Conservation (phyloP, 2,113 vertebrate genomes). For the Lichenostomus cassidix region DNA sequence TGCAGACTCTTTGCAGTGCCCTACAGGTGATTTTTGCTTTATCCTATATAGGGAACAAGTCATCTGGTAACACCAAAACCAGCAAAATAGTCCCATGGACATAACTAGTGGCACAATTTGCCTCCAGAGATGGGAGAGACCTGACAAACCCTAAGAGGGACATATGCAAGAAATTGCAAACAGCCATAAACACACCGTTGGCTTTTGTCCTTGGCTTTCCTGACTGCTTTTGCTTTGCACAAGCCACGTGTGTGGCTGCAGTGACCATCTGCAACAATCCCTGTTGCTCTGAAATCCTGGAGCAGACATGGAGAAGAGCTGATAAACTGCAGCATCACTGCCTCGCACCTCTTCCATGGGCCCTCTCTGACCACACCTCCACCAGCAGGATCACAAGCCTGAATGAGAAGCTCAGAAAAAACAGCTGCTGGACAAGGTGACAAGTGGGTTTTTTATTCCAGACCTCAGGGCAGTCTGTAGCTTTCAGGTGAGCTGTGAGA, state of each 20-base stretch:
- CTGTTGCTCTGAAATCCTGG: neutral
- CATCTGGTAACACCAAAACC: neutral
- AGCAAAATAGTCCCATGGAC: neutral
- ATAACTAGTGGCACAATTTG: neutral
- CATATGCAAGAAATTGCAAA: neutral
- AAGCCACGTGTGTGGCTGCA: neutral
- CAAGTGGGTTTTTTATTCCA: neutral
- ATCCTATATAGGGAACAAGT: neutral
- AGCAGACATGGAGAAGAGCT: neutral
- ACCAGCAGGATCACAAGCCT: neutral
- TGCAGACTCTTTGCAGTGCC: neutral
- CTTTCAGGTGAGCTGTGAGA: neutral
- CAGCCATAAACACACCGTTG: fast-evolving
- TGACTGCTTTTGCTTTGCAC: neutral
- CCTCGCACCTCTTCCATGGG: neutral
- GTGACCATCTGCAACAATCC: neutral
- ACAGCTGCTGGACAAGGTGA: neutral
- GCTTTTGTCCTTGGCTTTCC: neutral
- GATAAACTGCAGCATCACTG: neutral
- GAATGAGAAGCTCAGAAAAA: neutral
- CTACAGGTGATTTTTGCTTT: neutral
- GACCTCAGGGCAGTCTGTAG: neutral
- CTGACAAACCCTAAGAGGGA: neutral
- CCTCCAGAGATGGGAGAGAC: neutral
- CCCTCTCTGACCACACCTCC: neutral